Base-by-base conservation (phyloP, 2,113 vertebrate genomes). In the Chionomys nivalis region DNA sequence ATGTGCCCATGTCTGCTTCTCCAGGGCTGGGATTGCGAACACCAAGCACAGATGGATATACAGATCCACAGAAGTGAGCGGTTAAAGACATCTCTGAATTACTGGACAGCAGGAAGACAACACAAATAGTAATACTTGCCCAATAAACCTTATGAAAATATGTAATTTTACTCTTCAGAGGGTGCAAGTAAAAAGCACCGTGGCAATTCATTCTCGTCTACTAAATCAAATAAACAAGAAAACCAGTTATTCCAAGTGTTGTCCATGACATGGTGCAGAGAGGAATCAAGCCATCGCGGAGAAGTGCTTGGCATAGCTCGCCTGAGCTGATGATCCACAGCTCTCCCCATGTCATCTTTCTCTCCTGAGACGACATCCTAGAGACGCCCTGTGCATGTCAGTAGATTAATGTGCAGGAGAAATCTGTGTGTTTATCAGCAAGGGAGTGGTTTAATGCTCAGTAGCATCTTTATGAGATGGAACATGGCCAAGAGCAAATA, bases 81-180 rank as follows among this genome's bases (percentile, higher is more conserved):
- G 70, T 79, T 76, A 89, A 93, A 61, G 5, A 87, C 49, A 55
- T 61, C 10, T 70, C 26, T 28, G 26, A 89, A 36, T 63, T 19
- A 36, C 52, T 52, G 17, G 49, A 85, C 72, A 94, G 39, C 61
- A 28, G 77, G 28, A 2, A 81, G 36, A 63, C 14, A 93, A 55
- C 31, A 63, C 9, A 65, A 91, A 58, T 58, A 93, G 23, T 75
- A 73, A 89, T 42, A 31, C 24, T 23, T 83, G 44, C 16, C 47
- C 36, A 79, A 63, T 33, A 81, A 81, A 96, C 58, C 31, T 70
- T 5, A 70, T 49, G 70, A 72, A 81, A 85, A 42, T 77, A 28
- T 24, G 42, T 76, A 58, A 70, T 87, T 9, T 49, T 14, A 65
- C 63, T 58, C 90, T 75, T 78, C 10, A 72, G 12, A 28, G 47